Conservation (phyloP, 2,888 invertebrate species). For the Tetragonisca angustula region DNA sequence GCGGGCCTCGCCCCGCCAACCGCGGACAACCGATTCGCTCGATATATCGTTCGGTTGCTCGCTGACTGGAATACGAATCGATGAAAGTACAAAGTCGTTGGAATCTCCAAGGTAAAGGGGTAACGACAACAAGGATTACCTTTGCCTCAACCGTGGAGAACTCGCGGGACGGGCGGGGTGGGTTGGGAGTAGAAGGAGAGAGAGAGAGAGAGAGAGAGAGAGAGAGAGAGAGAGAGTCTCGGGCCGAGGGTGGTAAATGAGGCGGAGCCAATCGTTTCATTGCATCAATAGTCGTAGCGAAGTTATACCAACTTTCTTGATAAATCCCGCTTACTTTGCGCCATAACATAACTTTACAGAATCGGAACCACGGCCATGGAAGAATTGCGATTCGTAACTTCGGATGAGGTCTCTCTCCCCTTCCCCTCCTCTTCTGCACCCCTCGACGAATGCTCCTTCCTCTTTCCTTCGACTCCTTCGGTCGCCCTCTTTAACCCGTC, state of each 20-base stretch:
- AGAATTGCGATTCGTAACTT: constrained; percentile 84
- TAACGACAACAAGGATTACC: constrained; percentile 49
- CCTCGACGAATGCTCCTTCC: constrained; percentile 43
- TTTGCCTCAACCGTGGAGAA: constrained; percentile 44
- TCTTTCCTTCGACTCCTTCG: constrained; percentile 29
- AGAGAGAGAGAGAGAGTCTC: constrained; percentile 35
- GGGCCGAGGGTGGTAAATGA: constrained; percentile 80
- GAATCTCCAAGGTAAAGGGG: constrained; percentile 49
- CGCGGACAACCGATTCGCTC: not conserved
- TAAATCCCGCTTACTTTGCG: constrained; percentile 84
- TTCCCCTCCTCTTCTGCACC: constrained; percentile 20
- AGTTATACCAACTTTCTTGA: constrained; percentile 84
- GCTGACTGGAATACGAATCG: constrained; percentile 31
- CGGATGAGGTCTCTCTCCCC: constrained; percentile 81
- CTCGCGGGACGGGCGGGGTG: constrained; percentile 25
- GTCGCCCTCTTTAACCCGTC: constrained; percentile 71
- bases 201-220: too few relatives aligned
- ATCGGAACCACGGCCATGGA: constrained; percentile 84
- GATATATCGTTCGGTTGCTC: not conserved
- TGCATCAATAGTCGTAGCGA: constrained; percentile 83
- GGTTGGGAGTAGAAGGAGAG: constrained; percentile 29
- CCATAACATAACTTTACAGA: constrained; percentile 84
- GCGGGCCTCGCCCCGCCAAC: not conserved
- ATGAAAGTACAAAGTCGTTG: constrained; percentile 11
- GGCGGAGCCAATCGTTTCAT: constrained; percentile 84